Percentiles rank a stretch among this genome's conserved stretches.
These are phyloP conservation scores for Pachymerium ferrugineum DNA, from an alignment of 2,888 invertebrate genomes.

Conservation along the genomic window DNA sequence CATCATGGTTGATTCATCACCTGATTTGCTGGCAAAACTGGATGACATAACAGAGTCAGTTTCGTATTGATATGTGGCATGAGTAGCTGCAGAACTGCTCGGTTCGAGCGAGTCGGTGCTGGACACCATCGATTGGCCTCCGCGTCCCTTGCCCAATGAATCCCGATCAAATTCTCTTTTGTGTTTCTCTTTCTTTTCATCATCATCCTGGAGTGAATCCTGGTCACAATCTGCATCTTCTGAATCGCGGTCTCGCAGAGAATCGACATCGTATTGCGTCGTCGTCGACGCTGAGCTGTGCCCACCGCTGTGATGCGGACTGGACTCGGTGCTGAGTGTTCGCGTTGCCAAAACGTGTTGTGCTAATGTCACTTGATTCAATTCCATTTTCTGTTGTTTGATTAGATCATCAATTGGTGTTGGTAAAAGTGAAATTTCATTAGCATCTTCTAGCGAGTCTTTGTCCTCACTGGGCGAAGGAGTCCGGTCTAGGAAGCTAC, in stretches of 20 bases:
- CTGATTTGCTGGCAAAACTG: conserved; percentile 64
- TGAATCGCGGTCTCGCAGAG: conserved; percentile 36
- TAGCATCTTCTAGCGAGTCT: conserved; percentile 36
- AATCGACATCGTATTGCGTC: conserved; percentile 37
- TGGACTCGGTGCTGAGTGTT: conserved; percentile 37
- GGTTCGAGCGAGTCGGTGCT: conserved; percentile 70
- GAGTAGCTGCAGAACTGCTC: conserved; percentile 71
- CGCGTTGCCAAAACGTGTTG: conserved; percentile 35
- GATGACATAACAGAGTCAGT: conserved; percentile 80
- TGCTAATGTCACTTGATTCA: conserved; percentile 28
- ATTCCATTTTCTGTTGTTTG: conserved; percentile 9
- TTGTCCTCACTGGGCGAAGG: conserved; percentile 43
- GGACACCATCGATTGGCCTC: conserved; percentile 52
- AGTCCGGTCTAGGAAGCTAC: conserved; percentile 52
- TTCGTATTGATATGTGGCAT: conserved; percentile 77
- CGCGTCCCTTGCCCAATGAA: conserved; percentile 34
- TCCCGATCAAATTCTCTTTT: conserved; percentile 42
- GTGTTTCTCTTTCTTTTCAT: conserved; percentile 40
- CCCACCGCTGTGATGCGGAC: conserved; percentile 29
- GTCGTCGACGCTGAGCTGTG: conserved; percentile 37
- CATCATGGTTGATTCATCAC: conserved; percentile 70
- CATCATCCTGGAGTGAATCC: conserved; percentile 34
- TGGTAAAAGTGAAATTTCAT: not conserved
- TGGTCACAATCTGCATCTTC: conserved; percentile 33
- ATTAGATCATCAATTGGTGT: not conserved